Conservation (phyloP, 2,113 vertebrate genomes). For the Scolopax mira region DNA sequence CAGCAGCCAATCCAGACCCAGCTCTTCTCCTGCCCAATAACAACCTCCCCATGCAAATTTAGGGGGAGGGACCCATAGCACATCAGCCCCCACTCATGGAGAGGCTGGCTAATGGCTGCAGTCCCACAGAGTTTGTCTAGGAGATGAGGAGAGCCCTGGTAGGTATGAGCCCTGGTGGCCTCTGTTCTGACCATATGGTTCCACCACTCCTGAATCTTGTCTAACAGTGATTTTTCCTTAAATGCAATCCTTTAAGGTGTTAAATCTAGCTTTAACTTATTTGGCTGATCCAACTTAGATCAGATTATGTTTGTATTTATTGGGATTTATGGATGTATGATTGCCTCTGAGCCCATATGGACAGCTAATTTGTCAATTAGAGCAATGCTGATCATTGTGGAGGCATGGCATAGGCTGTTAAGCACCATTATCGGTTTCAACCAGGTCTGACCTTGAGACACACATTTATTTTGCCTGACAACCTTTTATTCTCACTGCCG, state of each 20-base stretch:
- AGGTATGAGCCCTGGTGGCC: background rate
- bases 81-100: background rate
- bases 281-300: constrained; percentile 75
- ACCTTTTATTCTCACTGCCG: constrained; percentile 66
- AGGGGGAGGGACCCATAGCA: background rate
- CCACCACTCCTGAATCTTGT: background rate
- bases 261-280: constrained; percentile 72
- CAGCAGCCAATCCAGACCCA: background rate
- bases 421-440: constrained; percentile 67
- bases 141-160: rapidly evolving
- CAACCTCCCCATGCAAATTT: background rate
- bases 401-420: constrained; percentile 58
- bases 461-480: constrained; percentile 72
- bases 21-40: background rate
- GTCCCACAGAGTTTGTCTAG: rapidly evolving
- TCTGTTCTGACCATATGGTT: background rate
- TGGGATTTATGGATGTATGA: constrained; percentile 74
- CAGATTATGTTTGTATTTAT: constrained; percentile 78
- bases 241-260: constrained; percentile 64
- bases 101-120: no score
- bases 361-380: constrained; percentile 76
- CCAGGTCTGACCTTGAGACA: constrained; percentile 72
- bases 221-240: constrained; percentile 61
- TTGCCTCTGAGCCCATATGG: constrained; percentile 72
- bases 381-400: constrained; percentile 67